Base-by-base conservation (phyloP, 2,113 vertebrate species). In the Dissostichus mawsoni region DNA sequence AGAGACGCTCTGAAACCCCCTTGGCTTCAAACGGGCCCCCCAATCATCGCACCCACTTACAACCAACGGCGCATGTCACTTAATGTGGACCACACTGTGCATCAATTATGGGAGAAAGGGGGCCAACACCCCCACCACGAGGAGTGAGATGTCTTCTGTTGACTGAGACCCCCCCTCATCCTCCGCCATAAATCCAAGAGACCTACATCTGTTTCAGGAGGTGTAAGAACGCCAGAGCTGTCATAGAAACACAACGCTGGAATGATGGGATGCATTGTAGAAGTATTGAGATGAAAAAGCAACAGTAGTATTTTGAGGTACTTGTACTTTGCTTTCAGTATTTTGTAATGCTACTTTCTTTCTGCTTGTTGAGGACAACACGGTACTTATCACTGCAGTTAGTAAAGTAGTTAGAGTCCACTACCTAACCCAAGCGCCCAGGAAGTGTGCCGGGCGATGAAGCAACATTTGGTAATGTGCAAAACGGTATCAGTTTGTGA, bases 51-150 rank as follows among this genome's bases (percentile, higher is more conserved):
- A 91, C 90, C 86, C 93, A 91, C 89, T 90, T 91, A 92, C 85
- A 90, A 86, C 90, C 87, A 93, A 91, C 91, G 85, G 93, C 88
- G 89, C 90, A 93, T 91, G 93, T 94, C 94, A 93, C 89, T 93
- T 94, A 90, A 87, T 85, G 90, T 86, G 90, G 87, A 89, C 92
- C 86, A 84, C 87, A 82, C 92, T 83, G 94, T 94, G 93, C 94
- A 94, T 95, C 93, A 94, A 92, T 92, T 92, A 91, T 80, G 85
- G 87, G 80, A 81, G 87, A 41, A 29, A 29, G 29, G 29, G 29
- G 52, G 82, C 88, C 70, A 84, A 82, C 89, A 80, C 83, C 74
- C 74, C 80, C 36, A 72, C 81, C 80, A 81, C 78, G 53, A 87
- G 36, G 64, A 84, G 84, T 83, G 86, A 93, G 91, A 91, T 87